Conservation (phyloP, 2,113 vertebrate species). For the Oreochromis aureus region DNA sequence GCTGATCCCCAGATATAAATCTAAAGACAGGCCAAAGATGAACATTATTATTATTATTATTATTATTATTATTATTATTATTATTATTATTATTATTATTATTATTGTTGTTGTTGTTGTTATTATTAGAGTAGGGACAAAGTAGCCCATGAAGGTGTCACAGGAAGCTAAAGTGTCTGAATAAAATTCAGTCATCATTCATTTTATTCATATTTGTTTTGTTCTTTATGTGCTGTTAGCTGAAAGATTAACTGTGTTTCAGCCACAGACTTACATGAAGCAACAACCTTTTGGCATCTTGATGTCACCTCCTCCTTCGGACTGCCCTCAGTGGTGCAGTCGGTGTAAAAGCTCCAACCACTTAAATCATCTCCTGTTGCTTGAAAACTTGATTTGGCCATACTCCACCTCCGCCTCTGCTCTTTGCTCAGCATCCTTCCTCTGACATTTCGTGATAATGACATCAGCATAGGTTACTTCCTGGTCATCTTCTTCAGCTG, state of each 20-base stretch:
- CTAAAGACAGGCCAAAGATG: neutral
- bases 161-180: neutral
- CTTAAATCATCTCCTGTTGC: neutral
- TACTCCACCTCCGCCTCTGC: conserved; percentile 35
- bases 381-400: conserved; percentile 32
- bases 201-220: neutral
- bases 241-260: neutral
- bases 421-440: neutral
- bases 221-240: neutral
- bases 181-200: neutral
- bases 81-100: rapidly evolving
- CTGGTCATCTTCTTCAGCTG: neutral
- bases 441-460: neutral
- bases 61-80: rapidly evolving
- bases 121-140: neutral
- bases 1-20: neutral
- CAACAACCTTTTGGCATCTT: neutral
- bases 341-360: neutral
- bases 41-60: rapidly evolving
- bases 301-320: neutral
- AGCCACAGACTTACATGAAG: neutral
- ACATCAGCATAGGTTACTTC: conserved; percentile 47
- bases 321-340: neutral
- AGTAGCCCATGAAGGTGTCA: neutral
- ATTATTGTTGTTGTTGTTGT: rapidly evolving